phyloP scores from a whole-genome alignment of 2,888 invertebrate species.

The Adelphocoris suturalis region DNA sequence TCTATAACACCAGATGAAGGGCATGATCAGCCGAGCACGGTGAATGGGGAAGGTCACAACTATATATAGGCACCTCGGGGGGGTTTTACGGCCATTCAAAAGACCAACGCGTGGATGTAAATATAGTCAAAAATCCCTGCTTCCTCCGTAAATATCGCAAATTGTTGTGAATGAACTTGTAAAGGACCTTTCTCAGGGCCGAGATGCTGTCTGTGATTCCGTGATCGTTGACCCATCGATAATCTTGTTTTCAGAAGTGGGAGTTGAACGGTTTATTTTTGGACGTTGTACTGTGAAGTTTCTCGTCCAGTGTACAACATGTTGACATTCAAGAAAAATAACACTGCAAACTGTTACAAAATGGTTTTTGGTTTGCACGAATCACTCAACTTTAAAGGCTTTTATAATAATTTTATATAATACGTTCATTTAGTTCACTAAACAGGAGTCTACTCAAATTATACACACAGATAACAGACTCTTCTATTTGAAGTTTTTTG shows the following conservation, averaged over 20 bases:
- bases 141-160: constrained; percentile 14
- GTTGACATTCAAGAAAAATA: too few relatives aligned
- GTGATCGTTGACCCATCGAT: constrained; percentile 7
- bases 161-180: constrained; percentile 20
- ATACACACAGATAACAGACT: too few relatives aligned
- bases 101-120: constrained; percentile 28
- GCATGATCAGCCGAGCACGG: constrained; percentile 33
- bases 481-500: too few relatives aligned
- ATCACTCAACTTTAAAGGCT: too few relatives aligned
- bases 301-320: neutral
- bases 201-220: neutral
- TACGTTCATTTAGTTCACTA: too few relatives aligned
- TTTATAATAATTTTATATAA: too few relatives aligned
- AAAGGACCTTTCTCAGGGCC: neutral
- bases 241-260: constrained; percentile 20
- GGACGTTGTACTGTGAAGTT: neutral
- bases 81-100: constrained; percentile 29
- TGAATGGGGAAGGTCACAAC: constrained; percentile 37
- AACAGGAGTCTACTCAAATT: too few relatives aligned
- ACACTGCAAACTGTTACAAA: too few relatives aligned
- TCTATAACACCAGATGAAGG: constrained; percentile 34
- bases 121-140: neutral
- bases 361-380: too few relatives aligned
- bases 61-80: constrained; percentile 13
- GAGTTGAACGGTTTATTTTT: constrained; percentile 4